Percentiles rank a stretch among this genome's conserved stretches.
Conservation (phyloP, 53 echinoderm and acorn worm species). For the Zoroaster sp. region DNA sequence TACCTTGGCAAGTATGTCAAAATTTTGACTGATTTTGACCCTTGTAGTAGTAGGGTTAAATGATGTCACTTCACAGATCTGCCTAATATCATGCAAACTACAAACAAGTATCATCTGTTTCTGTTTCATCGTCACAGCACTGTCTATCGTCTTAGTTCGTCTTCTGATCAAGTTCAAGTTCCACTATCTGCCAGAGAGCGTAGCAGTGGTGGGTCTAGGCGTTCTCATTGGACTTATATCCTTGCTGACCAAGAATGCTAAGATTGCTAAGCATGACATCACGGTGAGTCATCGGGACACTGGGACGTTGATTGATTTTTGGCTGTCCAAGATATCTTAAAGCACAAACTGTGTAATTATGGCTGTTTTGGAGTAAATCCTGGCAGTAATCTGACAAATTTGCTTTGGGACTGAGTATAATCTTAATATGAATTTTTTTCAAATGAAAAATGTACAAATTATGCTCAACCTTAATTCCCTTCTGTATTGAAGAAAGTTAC, state of each 20-base stretch:
- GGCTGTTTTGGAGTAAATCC: too few species aligned
- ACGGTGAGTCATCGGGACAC: slow-evolving; percentile 78
- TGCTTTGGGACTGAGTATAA: too few species aligned
- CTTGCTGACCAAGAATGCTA: slow-evolving; percentile 67
- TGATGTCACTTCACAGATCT: background rate
- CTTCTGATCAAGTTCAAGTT: slow-evolving; percentile 86
- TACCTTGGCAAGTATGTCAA: too few species aligned
- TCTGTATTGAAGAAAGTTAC: too few species aligned
- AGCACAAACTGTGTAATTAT: too few species aligned
- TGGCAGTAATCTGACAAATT: too few species aligned
- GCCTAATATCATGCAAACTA: background rate
- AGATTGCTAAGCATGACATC: slow-evolving; percentile 66
- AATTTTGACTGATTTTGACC: too few species aligned
- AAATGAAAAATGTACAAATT: too few species aligned
- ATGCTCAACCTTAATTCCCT: too few species aligned
- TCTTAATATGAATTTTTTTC: too few species aligned
- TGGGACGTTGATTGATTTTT: slow-evolving; percentile 92
- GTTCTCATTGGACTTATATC: slow-evolving; percentile 80
- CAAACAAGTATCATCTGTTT: background rate
- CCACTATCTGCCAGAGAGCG: slow-evolving; percentile 90
- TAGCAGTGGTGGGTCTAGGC: slow-evolving; percentile 85
- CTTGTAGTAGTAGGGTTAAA: too few species aligned
- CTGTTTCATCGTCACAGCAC: slow-evolving; percentile 40
- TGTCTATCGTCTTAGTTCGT: slow-evolving; percentile 79
- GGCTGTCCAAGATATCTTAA: too few species aligned